These are phyloP conservation scores for Phorcus lineatus DNA, from an alignment of 2,888 invertebrate genomes.

Conservation along the genomic window DNA sequence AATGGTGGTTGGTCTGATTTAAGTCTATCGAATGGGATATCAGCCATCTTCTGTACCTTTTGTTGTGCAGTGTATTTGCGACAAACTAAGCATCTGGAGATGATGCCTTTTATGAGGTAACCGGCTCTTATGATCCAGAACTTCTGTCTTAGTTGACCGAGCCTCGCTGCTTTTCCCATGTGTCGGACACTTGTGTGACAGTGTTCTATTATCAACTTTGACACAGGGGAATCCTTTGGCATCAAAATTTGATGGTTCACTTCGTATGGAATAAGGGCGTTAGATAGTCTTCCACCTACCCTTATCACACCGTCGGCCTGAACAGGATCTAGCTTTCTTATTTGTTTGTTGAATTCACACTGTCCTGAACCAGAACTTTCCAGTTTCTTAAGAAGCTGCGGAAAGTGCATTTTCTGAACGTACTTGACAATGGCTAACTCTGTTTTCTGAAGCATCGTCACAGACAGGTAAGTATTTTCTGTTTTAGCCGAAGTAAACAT, in stretches of 20 bases:
- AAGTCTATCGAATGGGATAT: neutral
- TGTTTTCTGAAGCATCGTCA: neutral
- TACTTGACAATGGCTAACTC: neutral
- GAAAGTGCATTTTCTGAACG: neutral
- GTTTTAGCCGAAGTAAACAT: neutral
- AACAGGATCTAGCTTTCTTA: slow-evolving; percentile 3
- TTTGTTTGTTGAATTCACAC: neutral
- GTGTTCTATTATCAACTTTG: slow-evolving; percentile 8
- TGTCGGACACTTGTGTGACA: slow-evolving; percentile 8
- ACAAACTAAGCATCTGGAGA: slow-evolving; percentile 3
- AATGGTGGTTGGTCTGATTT: slow-evolving; percentile 23
- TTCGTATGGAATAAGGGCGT: neutral
- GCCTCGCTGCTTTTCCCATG: neutral
- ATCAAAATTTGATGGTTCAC: slow-evolving; percentile 18
- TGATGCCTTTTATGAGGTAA: neutral
- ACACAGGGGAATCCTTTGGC: slow-evolving; percentile 6
- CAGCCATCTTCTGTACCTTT: neutral
- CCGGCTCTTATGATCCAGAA: slow-evolving; percentile 22
- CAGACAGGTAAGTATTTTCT: neutral
- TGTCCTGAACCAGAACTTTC: neutral
- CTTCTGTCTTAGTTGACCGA: slow-evolving; percentile 1
- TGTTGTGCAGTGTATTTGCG: neutral
- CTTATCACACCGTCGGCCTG: neutral
- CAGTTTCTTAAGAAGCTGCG: neutral
- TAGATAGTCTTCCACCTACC: slow-evolving; percentile 7